Evolutionary conservation across 2,113 vertebrate species (phyloP), one percentile per base, ranked within the genome.

Genomic region (Ancistrus triradiatus): DNA sequence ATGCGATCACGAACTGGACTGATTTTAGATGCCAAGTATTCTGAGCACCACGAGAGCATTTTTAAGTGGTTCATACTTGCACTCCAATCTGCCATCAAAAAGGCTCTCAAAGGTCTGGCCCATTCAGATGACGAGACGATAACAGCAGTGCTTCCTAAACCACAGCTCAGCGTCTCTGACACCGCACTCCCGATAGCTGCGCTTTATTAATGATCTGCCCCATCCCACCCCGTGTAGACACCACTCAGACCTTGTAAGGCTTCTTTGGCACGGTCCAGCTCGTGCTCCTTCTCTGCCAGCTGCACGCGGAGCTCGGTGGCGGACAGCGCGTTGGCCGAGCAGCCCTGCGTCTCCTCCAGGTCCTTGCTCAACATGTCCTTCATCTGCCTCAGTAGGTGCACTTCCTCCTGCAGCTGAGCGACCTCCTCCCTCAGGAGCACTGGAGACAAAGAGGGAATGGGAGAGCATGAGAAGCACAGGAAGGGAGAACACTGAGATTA

Each of bases 361-460:
- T 98, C 95, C 75, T 95, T 95, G 0, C 87, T 87, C 78, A 98
- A 76, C 92, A 95, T 89, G 74, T 98, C 95, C 91, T 97, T 97
- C 93, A 97, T 96, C 84, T 98, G 94, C 65, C 92, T 87, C 72
- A 98, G 90, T 80, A 97, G 89, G 80, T 95, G 93, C 25, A 97
- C 92, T 84, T 98, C 94, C 74, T 97, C 94, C 78, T 97, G 94
- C 38, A 98, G 92, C 84, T 93, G 92, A 33, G 85, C 87, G 75
- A 97, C 93, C 79, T 98, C 95, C 75, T 97, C 94, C 72, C 90
- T 91, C 76, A 97, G 80, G 78, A 98, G 82, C 80, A 87, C 94
- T 97, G 64, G 24, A 18, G 7, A 47, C n/a, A 42, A n/a, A 68
- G 46, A 42, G 38, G 38, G 38, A 42, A 31, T 31, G 27, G 13